phyloP scores from a whole-genome alignment of 1,140 invertebrate genomes.

The Anoplophora glabripennis region DNA sequence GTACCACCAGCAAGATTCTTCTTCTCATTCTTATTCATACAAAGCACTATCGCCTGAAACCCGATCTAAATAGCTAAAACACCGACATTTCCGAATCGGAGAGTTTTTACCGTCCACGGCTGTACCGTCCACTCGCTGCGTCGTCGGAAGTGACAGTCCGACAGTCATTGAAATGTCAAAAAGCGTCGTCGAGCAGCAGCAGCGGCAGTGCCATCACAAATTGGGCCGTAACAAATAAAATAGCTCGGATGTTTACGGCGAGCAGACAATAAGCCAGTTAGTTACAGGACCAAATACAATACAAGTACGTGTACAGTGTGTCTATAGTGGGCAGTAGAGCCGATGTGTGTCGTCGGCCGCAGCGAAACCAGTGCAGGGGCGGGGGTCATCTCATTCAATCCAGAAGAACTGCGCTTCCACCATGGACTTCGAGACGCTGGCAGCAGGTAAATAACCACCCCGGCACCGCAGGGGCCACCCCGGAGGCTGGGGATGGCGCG shows the following conservation, averaged over 20 bases:
- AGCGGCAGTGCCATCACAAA: background rate
- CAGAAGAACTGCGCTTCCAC: constrained; percentile 28
- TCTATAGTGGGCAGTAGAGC: constrained; percentile 29
- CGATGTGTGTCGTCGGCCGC: constrained; percentile 32
- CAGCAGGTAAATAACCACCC: constrained; percentile 40
- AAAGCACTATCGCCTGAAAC: no score
- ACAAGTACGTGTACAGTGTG: constrained; percentile 19
- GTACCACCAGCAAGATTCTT: no score
- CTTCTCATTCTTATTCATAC: no score
- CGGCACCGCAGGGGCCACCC: background rate
- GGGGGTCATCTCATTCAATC: constrained; percentile 33
- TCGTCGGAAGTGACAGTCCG: no score
- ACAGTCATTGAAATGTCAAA: constrained; percentile 7
- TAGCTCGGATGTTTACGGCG: constrained; percentile 35
- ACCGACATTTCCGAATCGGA: no score
- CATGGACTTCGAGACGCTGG: constrained; percentile 46
- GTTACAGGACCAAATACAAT: constrained; percentile 25
- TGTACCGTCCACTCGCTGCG: no score
- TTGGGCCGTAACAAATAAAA: constrained; percentile 9
- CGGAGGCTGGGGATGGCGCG: background rate
- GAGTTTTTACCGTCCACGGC: no score
- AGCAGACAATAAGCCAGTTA: constrained; percentile 36
- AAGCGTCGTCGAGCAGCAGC: background rate
- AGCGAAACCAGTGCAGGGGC: constrained; percentile 29
- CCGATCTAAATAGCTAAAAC: no score